These are phyloP conservation scores for Halcyon smyrnensis DNA, from an alignment of 2,797 vertebrate species.

Conservation along the genomic window DNA sequence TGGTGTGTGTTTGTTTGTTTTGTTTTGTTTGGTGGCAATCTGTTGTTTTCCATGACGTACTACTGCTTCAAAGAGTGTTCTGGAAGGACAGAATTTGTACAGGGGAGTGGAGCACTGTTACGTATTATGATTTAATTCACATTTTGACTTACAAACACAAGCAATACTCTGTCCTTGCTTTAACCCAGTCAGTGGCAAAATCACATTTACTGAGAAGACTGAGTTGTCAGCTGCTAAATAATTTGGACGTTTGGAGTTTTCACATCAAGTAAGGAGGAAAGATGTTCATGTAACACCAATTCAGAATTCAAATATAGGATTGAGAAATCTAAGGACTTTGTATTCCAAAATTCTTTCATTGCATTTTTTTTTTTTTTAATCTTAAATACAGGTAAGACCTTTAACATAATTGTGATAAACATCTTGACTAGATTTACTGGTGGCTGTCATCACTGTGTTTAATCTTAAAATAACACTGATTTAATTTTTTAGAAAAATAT, in stretches of 20 bases:
- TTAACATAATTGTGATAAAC: not conserved
- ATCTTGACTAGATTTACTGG: not conserved
- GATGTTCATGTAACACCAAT: fast-evolving
- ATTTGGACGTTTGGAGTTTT: not conserved
- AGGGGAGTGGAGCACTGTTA: not conserved
- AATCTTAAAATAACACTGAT: not conserved
- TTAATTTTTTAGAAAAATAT: not conserved
- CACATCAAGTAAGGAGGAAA: not conserved
- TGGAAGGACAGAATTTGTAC: not conserved
- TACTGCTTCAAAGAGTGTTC: not conserved
- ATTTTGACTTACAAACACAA: not conserved
- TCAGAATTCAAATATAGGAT: not conserved
- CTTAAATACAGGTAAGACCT: not conserved
- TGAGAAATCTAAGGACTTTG: not conserved
- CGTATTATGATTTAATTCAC: not conserved
- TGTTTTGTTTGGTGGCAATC: not conserved
- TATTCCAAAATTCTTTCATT: not conserved
- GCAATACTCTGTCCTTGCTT: not conserved
- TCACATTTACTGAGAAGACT: not conserved
- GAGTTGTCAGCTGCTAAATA: not conserved
- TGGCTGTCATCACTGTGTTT: not conserved
- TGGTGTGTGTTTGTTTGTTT: not conserved
- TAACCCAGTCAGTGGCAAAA: not conserved
- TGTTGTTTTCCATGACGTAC: not conserved
- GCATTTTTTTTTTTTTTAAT: too few species aligned